Evolutionary conservation across 2,797 vertebrate species (phyloP), one percentile per base, ranked within the genome.

Genomic region (Mormyrops attenuatus): DNA sequence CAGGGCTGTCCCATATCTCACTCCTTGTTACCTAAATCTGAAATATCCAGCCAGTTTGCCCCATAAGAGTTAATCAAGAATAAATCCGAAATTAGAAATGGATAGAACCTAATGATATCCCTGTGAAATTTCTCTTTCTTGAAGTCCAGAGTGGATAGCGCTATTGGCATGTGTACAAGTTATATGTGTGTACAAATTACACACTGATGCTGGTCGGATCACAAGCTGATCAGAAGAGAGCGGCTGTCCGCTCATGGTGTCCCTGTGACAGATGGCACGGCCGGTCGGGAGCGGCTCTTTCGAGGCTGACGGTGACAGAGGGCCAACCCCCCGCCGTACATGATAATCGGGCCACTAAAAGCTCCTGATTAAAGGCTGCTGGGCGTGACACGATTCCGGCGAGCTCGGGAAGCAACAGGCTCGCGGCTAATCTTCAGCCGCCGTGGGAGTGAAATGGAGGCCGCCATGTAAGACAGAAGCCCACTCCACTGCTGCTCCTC

Each of bases 261-360:
- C 77, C 38, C 53, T 20, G 89, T 85, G 89, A 90, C 90, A 88
- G 63, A 92, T 90, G 88, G 88, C n/a, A 53, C 49, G 57, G 89
- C 63, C 89, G 53, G 91, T 94, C 90, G 92, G 94, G 95, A 91
- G 92, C 93, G 90, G 89, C 93, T 90, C 77, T 91, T 93, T 91
- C 88, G 89, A 89, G 91, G 60, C 44, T 38, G n/a, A 34, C 41
- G 17, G 89, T 47, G 38, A 91, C 52, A 52, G n/a, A n/a, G 52
- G 49, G 47, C 87, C 30, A 53, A 82, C 41, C 69, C 84, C 47
- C 86, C 55, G 88, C 91, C 91, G 88, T 90, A 92, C 92, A 91
- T 91, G 90, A 88, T 95, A 93, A 95, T 95, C 94, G 93, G 92
- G 91, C 93, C 93, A 91, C 92, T 94, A 94, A 95, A 94, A 91